Conservation (phyloP, 1,140 invertebrate species). For the Monomorium pharaonis region DNA sequence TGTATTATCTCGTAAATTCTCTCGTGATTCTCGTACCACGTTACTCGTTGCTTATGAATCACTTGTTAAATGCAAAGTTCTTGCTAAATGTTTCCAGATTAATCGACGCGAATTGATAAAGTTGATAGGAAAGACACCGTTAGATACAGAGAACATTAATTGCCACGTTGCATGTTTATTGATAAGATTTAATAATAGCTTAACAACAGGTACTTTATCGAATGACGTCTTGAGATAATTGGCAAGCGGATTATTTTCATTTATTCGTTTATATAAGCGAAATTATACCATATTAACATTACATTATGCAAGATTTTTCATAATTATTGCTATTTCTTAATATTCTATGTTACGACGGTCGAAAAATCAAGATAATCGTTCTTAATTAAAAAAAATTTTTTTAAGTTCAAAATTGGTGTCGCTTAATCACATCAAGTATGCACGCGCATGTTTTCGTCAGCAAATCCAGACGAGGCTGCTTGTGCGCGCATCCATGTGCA, state of each 20-base stretch:
- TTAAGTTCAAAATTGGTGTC: too few relatives aligned
- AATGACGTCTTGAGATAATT: background rate
- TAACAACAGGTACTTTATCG: background rate
- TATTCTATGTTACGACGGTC: background rate
- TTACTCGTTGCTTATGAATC: slow-evolving; percentile 15
- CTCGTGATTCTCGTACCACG: background rate
- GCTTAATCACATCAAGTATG: background rate
- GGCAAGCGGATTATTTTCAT: background rate
- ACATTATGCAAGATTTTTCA: background rate
- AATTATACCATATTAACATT: background rate
- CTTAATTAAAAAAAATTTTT: background rate
- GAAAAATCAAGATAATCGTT: background rate
- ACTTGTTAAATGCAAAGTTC: slow-evolving; percentile 17
- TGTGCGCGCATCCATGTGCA: background rate
- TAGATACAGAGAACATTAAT: background rate
- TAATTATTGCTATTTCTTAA: background rate
- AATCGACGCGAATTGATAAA: background rate
- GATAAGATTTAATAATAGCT: slow-evolving; percentile 31
- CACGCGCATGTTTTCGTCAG: background rate
- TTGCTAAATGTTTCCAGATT: background rate
- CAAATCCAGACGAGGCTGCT: background rate
- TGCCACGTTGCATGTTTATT: background rate
- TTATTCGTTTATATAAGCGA: background rate
- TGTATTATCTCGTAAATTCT: slow-evolving; percentile 18
- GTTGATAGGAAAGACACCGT: background rate